Conservation (phyloP, 2,888 invertebrate genomes). For the Oscheius onirici region DNA sequence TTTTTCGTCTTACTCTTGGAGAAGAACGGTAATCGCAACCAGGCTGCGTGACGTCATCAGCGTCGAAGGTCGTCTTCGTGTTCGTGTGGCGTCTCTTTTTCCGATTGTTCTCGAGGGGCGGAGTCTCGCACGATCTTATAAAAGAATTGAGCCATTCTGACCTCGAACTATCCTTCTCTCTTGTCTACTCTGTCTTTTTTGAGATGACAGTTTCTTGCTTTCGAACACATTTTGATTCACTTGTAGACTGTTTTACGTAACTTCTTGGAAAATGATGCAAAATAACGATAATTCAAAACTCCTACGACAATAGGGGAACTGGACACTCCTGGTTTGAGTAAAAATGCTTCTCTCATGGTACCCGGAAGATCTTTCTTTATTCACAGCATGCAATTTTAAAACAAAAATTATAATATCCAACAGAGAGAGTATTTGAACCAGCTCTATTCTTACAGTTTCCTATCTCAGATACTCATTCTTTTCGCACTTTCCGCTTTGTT, state of each 20-base stretch:
- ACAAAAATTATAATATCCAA: too few species aligned
- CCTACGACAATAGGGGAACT: too few species aligned
- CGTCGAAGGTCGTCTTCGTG: conserved; percentile 21
- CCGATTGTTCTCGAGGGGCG: conserved; percentile 29
- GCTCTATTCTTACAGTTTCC: too few species aligned
- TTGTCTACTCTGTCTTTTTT: background rate
- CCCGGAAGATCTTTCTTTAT: too few species aligned
- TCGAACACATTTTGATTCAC: too few species aligned
- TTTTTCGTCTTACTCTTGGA: background rate
- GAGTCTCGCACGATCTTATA: conserved; percentile 9
- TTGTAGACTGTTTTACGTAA: too few species aligned
- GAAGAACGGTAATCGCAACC: conserved; percentile 1
- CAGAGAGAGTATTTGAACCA: too few species aligned
- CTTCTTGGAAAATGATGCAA: too few species aligned
- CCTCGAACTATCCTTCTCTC: background rate
- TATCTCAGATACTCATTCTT: background rate
- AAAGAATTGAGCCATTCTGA: background rate
- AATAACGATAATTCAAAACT: too few species aligned
- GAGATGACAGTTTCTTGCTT: background rate
- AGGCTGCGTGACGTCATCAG: conserved; percentile 15
- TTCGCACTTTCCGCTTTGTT: background rate
- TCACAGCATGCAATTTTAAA: too few species aligned
- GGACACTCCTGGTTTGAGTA: too few species aligned
- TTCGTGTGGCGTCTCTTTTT: conserved; percentile 8
- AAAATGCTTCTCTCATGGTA: too few species aligned